Base-by-base conservation (phyloP, 2,888 invertebrate species). In the Drosophila neotestacea region DNA sequence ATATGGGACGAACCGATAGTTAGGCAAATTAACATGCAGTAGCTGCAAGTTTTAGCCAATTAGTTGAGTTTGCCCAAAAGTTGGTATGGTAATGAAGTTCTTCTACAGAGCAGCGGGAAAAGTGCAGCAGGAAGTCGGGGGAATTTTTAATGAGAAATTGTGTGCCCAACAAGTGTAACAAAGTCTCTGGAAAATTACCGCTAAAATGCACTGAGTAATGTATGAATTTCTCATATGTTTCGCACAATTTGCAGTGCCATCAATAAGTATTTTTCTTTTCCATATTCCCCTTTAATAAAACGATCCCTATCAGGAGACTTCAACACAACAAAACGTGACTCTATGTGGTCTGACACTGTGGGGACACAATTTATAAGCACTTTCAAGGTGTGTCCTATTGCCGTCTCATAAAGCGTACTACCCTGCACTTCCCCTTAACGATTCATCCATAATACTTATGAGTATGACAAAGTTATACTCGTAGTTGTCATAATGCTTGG, bases 21-120 rank as follows among this genome's bases (percentile, higher is more conserved):
- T 81, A 46, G 79, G 56, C 70, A 83, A 87, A 85, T 88, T 88
- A 88, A 80, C 83, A 88, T 85, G 79, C 78, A 85, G 70, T 54
- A 62, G 63, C 70, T 88, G 83, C 83, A 77, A 82, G 88, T 76
- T 82, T 75, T 77, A 52, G 73, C 73, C 78, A 85, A 78, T 79
- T 78, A 79, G 67, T 46, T 51, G 67, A 64, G 66, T 58, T 69
- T 22, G 63, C 28, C 73, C 44, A 52, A 73, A 77, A 77, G 54
- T 65, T 68, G 30, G 27, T 46, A 27, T 48, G 54, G 9, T 73
- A 66, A 66, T 70, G 48, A 66, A 70, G 60, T 66, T 61, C 59
- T 65, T 47, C 7, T 47, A 58, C n/a, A 38, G 13, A 28, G 13
- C 39, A 30, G 36, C 10, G 10, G 30, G 2, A 42, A 10, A 42